These are phyloP conservation scores for Xylophagus ater DNA, from an alignment of 2,888 invertebrate genomes.

Conservation along the genomic window DNA sequence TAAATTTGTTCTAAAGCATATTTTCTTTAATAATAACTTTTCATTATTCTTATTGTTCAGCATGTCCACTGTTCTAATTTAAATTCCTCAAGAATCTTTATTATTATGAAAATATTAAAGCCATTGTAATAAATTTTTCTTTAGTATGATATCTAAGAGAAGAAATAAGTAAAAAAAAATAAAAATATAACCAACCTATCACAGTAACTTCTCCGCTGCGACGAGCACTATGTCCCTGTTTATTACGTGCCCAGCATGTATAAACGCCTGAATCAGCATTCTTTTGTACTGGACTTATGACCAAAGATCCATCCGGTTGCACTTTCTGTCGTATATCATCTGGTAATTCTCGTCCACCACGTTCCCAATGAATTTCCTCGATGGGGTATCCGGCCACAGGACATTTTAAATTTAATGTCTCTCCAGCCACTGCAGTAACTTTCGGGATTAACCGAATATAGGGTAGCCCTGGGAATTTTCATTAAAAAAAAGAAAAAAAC, in stretches of 20 bases:
- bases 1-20: no score
- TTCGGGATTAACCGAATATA: conserved; percentile 69
- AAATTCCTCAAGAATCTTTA: no score
- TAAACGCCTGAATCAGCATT: conserved; percentile 64
- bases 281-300: conserved; percentile 65
- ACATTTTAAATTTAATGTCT: conserved; percentile 61
- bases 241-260: conserved; percentile 68
- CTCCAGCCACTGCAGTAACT: conserved; percentile 70
- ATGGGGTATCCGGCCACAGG: conserved; percentile 76
- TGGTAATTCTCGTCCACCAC: conserved; percentile 61
- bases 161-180: no score
- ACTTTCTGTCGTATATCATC: conserved; percentile 69
- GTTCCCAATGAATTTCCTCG: conserved; percentile 69
- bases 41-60: no score
- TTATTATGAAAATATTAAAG: no score
- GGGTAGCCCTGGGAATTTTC: conserved; percentile 61
- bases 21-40: no score
- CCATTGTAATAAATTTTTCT: no score
- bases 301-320: conserved; percentile 59
- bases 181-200: conserved; percentile 50
- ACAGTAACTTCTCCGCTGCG: conserved; percentile 64
- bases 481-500: no score
- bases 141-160: no score
- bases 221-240: conserved; percentile 62
- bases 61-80: no score